Evolutionary conservation across 2,113 vertebrate species (phyloP), one percentile per base, ranked within the genome.

Genomic region (Scomber scombrus): DNA sequence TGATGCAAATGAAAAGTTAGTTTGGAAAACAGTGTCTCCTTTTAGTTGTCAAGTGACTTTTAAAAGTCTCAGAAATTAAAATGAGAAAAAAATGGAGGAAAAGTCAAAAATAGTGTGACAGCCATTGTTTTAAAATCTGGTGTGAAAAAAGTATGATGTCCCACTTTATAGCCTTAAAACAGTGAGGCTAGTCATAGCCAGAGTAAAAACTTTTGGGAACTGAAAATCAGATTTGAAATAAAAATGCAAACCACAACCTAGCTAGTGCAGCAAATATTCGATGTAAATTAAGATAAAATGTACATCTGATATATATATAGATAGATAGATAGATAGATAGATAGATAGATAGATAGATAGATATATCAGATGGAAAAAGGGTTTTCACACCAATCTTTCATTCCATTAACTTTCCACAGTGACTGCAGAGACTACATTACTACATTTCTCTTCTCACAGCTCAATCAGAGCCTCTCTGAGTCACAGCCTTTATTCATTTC

Each of bases 361-460:
- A 40, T 40, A 40, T 26, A 2, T 2, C 23, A 26, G 23, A 26
- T 26, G 34, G 9, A 31, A 67, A 57, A 10, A 46, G 9, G 9
- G 29, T 52, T 82, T 81, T 63, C 45, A 18, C 11, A 15, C 14
- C 23, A 54, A 19, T 56, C 9, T 72, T 51, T 57, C 52, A 75
- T 65, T 64, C 58, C 55, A 43, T 69, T 75, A 34, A 85, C 58
- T 54, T 66, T 85, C 16, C 15, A 5, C 49, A 66, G 45, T 57
- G 52, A 69, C 18, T 58, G 62, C 49, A 75, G 69, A 77, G 18
- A 49, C 63, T 45, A 18, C 19, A 61, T 50, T 21, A 26, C 26
- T 1, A 13, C 49, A 60, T 61, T 55, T 66, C 50, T 79, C 50
- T 46, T 69, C 51, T 81, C 26, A 31, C 51, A 45, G 6, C 34